Evolutionary conservation across 1,140 invertebrate species (phyloP).

Genomic region (Neodiprion fabricii): DNA sequence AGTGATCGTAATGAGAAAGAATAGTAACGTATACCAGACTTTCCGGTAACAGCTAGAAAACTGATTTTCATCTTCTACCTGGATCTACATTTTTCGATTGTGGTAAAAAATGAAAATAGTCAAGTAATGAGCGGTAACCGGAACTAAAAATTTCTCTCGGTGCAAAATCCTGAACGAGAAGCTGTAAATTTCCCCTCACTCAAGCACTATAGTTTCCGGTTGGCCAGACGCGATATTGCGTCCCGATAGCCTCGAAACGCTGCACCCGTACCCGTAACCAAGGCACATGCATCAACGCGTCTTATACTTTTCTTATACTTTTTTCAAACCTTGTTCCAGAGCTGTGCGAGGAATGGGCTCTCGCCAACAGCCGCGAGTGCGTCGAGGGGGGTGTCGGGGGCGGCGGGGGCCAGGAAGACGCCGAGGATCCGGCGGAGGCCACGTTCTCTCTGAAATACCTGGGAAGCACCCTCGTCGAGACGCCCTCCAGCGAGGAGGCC

Average conservation of each 20-base stretch:
- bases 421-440: constrained; percentile 63
- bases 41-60: no score
- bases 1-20: no score
- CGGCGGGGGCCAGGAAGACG: constrained; percentile 62
- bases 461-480: constrained; percentile 73
- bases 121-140: no score
- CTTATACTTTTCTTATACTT: constrained; percentile 12
- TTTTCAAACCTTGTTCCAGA: constrained; percentile 65
- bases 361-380: constrained; percentile 67
- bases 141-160: background rate
- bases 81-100: no score
- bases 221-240: background rate
- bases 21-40: no score
- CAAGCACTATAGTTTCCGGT: background rate
- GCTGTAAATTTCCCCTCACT: background rate
- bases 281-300: background rate
- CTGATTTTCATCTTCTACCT: no score
- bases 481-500: constrained; percentile 67
- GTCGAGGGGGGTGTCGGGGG: constrained; percentile 68
- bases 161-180: background rate
- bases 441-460: constrained; percentile 77
- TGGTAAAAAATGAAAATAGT: no score
- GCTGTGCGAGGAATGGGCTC: constrained; percentile 78
- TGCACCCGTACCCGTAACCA: background rate
- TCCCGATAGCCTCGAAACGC: background rate